Evolutionary conservation across 2,888 invertebrate species (phyloP), one percentile per base, ranked within the genome.

Genomic region (Biston stratarius): DNA sequence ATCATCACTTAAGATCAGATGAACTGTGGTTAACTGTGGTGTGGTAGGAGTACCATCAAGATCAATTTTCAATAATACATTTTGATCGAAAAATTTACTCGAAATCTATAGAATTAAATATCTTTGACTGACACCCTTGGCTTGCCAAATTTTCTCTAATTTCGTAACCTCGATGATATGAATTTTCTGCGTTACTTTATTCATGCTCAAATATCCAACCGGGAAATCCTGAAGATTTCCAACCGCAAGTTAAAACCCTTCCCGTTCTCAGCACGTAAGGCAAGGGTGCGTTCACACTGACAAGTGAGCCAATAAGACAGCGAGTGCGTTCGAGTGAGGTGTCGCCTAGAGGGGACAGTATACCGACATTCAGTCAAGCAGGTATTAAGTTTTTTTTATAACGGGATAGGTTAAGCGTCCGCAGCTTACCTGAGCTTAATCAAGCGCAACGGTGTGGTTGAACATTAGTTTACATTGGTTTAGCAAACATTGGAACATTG

Each of bases 291-390:
- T 64, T 79, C 76, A 76, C 71, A 75, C 76, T 79, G 83, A 83
- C 80, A 82, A 84, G 83, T 78, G 78, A 78, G 77, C 78, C 80
- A 83, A 83, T 85, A 83, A 78, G 78, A 77, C 73, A 76, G 69
- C 66, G 74, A 72, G 74, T 74, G 74, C 67, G 75, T 74, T 74
- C 72, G 72, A 70, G 70, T 74, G 65, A 68, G 74, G 56, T 73
- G 67, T 77, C 61, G 66, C 70, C 64, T 68, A 33, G 14, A 63
- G 67, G 33, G 51, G 6, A 38, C 38, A 45, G 55, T 51, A 45
- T 49, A 44, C 0, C 6, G 3, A 14, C 9, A 40, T n/a, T 15
- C 67, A 68, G 63, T 60, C 10, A 12, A 33, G 33, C 24, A 44
- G 12, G 10, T 61, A n/a, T 47, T 33, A 10, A 10, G 6, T 0